phyloP scores from a whole-genome alignment of 2,113 vertebrate species.

The Anser brachyrhynchus region DNA sequence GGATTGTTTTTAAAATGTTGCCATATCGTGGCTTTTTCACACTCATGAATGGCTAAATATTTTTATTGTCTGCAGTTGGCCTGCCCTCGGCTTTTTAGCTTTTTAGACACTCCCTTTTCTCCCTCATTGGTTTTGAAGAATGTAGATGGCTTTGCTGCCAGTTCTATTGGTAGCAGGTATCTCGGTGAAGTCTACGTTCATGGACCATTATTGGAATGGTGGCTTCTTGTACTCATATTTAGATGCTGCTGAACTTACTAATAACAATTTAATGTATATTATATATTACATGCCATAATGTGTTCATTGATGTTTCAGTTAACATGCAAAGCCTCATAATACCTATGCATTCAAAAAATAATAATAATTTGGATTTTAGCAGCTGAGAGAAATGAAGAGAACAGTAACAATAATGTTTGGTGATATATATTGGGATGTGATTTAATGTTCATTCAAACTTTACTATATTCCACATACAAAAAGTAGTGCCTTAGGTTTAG shows the following conservation, averaged over 20 bases:
- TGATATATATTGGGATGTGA: conserved; percentile 45
- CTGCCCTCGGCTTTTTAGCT: conserved; percentile 41
- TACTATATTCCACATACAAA: conserved; percentile 55
- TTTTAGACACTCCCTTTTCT: conserved; percentile 10
- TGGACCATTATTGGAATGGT: conserved; percentile 40
- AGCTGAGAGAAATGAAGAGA: conserved; percentile 40
- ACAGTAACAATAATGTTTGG: conserved; percentile 38
- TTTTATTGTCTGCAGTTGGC: conserved; percentile 27
- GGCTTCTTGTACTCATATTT: conserved; percentile 18
- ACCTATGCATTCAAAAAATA: neutral
- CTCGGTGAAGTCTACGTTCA: neutral
- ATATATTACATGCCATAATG: conserved; percentile 29
- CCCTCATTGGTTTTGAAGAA: conserved; percentile 30
- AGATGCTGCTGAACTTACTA: conserved; percentile 50
- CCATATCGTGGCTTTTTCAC: conserved; percentile 15
- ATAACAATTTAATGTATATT: conserved; percentile 8
- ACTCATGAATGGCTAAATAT: conserved; percentile 40
- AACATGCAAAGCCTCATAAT: conserved; percentile 67
- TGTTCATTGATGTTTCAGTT: conserved; percentile 41
- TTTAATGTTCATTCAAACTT: conserved; percentile 61
- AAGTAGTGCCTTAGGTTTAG: conserved; percentile 68
- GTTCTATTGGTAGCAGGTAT: neutral
- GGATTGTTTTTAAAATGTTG: neutral
- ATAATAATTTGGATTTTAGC: conserved; percentile 56
- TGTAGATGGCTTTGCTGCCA: neutral